Evolutionary conservation across 2,888 invertebrate species (phyloP), one percentile per base, ranked within the genome.

Genomic region (Tinea semifulvella): DNA sequence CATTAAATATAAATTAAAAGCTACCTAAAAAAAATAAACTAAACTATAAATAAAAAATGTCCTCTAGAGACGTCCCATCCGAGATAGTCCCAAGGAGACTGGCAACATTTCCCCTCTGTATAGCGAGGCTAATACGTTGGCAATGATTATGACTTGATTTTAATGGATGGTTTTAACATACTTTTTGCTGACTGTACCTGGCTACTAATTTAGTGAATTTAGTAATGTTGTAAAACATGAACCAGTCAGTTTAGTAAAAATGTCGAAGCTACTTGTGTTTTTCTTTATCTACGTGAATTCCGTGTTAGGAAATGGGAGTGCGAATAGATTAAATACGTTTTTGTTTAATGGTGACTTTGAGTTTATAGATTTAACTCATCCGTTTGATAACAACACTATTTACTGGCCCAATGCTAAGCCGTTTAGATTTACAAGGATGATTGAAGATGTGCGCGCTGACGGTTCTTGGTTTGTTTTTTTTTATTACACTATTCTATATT

Each of bases 301-400:
- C 42, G 49, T 46, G 19, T 13, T 3, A 13, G 40, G 22, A 22
- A 14, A 20, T 22, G 16, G 11, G 6, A 10, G 36, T 18, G 3
- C 18, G 3, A 20, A 40, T 17, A 51, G 46, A 48, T 52, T 71
- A 36, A 66, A 67, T 47, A 52, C 56, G 18, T 45, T 65, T 39
- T 51, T 72, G 43, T 65, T 66, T 38, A 58, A 52, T 48, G 63
- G 62, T n/a, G 52, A 58, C 36, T 68, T 62, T 49, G 68, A 70
- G 43, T 68, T 70, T 46, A 56, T 68, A 46, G 73, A 74, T 53
- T 53, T 74, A 40, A 61, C 64, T 18, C 60, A 69, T 50, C 53
- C 61, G 2, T 71, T 68, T 47, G 61, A 70, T 51, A 58, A 61
- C 20, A 19, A 56, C 17, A 67, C 71, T 2, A 51, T 70, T 11